Conservation (phyloP, 1,140 invertebrate genomes). For the Panagrolaimus sp. region DNA sequence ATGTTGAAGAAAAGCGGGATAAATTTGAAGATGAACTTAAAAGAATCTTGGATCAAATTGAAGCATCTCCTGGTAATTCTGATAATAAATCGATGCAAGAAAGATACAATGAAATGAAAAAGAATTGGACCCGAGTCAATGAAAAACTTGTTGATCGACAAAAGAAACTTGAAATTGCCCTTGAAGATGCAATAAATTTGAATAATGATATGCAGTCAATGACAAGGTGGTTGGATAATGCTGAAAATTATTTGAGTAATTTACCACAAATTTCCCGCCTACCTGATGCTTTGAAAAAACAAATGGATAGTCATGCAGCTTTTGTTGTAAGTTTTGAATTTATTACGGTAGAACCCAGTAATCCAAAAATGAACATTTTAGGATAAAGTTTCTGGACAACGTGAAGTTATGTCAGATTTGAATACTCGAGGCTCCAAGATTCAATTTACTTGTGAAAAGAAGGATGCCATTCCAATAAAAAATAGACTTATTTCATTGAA, state of each 20-base stretch:
- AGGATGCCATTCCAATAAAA: conserved; percentile 97
- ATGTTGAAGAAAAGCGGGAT: conserved; percentile 77
- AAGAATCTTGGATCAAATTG: conserved; percentile 71
- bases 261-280: conserved; percentile 77
- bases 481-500: conserved; percentile 92
- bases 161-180: conserved; percentile 91
- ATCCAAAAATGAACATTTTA: conserved; percentile 68
- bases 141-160: conserved; percentile 51
- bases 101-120: conserved; percentile 80
- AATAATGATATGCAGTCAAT: conserved; percentile 43
- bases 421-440: conserved; percentile 91
- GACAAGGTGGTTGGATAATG: conserved; percentile 66
- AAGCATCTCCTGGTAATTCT: conserved; percentile 78
- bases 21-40: conserved; percentile 79
- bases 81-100: conserved; percentile 71
- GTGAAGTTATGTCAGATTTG: conserved; percentile 86
- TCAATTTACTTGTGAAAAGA: conserved; percentile 95
- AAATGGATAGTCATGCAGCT: conserved; percentile 86
- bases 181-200: conserved; percentile 89
- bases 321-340: conserved; percentile 26
- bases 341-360: background rate
- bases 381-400: conserved; percentile 85
- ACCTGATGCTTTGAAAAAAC: conserved; percentile 78
- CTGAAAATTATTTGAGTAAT: conserved; percentile 65
- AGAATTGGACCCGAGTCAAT: conserved; percentile 88